A percentile compares a stretch with the other conserved stretches of the same genome.
Evolutionary conservation across 2,113 vertebrate genomes (phyloP).

Genomic region (Austrofundulus limnaeus): DNA sequence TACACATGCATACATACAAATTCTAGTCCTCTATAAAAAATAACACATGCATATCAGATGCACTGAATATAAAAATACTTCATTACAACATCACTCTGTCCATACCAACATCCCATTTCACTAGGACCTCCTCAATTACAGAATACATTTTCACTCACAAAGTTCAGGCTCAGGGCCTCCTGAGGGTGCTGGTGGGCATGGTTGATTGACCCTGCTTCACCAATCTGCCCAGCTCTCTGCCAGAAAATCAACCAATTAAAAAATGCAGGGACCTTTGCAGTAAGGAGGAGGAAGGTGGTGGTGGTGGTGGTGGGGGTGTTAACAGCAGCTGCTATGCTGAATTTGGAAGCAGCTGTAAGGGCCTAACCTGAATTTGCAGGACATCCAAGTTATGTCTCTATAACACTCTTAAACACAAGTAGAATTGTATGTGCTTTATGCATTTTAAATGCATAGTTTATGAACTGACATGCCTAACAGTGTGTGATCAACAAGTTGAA

Average conservation of each 20-base stretch:
- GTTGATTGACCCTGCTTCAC: conserved; percentile 70
- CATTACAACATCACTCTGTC: conserved; percentile 40
- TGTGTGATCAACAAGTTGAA: not conserved
- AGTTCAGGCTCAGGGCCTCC: conserved; percentile 34
- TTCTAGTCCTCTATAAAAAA: conserved; percentile 7
- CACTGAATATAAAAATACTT: conserved; percentile 43
- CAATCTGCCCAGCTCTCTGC: conserved; percentile 64
- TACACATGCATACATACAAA: conserved; percentile 2
- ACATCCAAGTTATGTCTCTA: conserved; percentile 1
- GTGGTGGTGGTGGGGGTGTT: not conserved
- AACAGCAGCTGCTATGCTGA: conserved; percentile 48
- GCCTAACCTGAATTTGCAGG: conserved; percentile 53
- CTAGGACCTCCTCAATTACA: conserved; percentile 39
- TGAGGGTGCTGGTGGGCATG: conserved; percentile 60
- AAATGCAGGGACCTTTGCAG: conserved; percentile 56
- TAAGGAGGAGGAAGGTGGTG: not conserved
- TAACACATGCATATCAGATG: conserved; percentile 48
- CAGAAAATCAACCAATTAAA: conserved; percentile 76
- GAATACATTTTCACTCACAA: conserved; percentile 3
- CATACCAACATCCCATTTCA: conserved; percentile 33
- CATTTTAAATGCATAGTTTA: not conserved
- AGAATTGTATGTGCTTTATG: not conserved
- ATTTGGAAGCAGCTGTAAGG: conserved; percentile 55
- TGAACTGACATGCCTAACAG: not conserved
- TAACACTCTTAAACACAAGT: not conserved